Percentiles rank a stretch among this genome's conserved stretches.
These are phyloP conservation scores for Schizopygopsis malacanthus DNA, from an alignment of 2,797 vertebrate species.

Conservation along the genomic window DNA sequence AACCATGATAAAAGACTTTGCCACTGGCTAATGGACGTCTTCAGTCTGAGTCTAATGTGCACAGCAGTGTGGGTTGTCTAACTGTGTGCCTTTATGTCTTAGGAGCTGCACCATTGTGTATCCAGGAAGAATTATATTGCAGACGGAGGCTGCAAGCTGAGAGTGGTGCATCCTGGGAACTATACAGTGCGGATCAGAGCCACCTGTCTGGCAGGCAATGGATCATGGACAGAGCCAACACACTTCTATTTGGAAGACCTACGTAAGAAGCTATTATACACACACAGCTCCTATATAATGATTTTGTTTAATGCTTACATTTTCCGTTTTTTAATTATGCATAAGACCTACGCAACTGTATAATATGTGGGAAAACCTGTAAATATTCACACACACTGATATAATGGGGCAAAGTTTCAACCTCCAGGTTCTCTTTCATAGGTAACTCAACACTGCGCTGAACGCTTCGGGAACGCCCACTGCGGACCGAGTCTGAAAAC, in stretches of 20 bases:
- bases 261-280: slow-evolving; percentile 75
- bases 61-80: background rate
- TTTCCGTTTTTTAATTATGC: background rate
- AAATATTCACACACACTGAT: background rate
- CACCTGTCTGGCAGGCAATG: slow-evolving; percentile 93
- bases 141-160: slow-evolving; percentile 83
- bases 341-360: background rate
- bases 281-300: background rate
- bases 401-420: background rate
- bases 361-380: background rate
- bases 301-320: background rate
- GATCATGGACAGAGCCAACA: slow-evolving; percentile 91
- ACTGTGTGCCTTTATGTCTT: slow-evolving; percentile 29
- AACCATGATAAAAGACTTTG: slow-evolving; percentile 2
- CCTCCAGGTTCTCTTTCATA: too few species aligned
- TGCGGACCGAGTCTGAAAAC: too few species aligned
- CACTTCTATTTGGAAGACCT: slow-evolving; percentile 87
- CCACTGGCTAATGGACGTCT: slow-evolving; percentile 4
- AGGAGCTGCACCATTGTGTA: slow-evolving; percentile 90
- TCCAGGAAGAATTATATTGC: slow-evolving; percentile 85
- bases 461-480: too few species aligned
- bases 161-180: slow-evolving; percentile 89
- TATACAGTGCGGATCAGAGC: slow-evolving; percentile 91
- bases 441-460: too few species aligned
- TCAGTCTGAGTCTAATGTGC: background rate